A percentile compares a stretch with the other conserved stretches of the same genome.
Evolutionary conservation across 2,113 vertebrate genomes (phyloP).

Genomic region (Aleadryas rufinucha): DNA sequence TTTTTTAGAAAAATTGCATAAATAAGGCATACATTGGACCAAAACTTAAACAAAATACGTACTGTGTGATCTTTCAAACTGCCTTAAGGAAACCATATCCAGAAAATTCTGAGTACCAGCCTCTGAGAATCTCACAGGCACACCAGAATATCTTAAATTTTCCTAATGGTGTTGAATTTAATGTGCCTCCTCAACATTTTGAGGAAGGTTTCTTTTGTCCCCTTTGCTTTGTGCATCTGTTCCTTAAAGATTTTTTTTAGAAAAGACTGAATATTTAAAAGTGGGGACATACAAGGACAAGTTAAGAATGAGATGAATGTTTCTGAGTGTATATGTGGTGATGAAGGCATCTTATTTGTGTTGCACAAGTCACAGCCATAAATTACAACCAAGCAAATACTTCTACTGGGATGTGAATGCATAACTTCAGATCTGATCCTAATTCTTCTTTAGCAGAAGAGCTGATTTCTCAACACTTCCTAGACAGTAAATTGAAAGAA

Average conservation of each 20-base stretch:
- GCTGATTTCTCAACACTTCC: not conserved
- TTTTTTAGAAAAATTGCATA: not conserved
- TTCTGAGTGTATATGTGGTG: not conserved
- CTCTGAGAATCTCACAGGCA: not conserved
- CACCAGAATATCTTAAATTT: not conserved
- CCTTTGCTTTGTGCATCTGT: not conserved
- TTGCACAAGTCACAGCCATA: not conserved
- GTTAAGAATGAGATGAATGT: not conserved
- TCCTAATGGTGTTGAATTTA: not conserved
- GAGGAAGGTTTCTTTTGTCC: not conserved
- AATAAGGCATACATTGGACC: not conserved
- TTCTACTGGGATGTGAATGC: not conserved
- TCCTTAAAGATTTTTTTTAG: not conserved
- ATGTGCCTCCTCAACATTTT: not conserved
- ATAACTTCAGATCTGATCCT: not conserved
- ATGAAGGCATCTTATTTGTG: not conserved
- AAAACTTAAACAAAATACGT: not conserved
- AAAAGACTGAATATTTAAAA: not conserved
- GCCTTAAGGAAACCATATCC: accelerated
- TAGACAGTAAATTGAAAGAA: not conserved
- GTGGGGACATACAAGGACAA: accelerated
- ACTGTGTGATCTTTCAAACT: not conserved
- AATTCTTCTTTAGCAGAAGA: not conserved
- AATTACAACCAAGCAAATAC: not conserved
- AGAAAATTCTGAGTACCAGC: not conserved